Conservation (phyloP, 1,140 invertebrate genomes). For the Teleopsis dalmanni region DNA sequence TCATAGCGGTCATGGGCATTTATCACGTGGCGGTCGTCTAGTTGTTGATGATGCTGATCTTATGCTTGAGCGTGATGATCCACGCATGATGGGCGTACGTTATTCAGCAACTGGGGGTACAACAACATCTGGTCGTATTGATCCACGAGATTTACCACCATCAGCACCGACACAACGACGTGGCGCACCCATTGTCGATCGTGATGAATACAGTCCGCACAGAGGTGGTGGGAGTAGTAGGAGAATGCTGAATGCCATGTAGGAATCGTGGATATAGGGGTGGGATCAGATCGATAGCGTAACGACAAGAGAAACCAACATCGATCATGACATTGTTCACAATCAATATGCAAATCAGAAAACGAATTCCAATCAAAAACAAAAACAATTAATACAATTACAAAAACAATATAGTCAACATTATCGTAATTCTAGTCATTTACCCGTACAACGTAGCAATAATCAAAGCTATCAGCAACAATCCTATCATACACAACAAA, state of each 20-base stretch:
- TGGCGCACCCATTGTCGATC: conserved; percentile 20
- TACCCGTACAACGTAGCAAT: no score
- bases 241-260: conserved; percentile 45
- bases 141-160: conserved; percentile 23
- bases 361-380: no score
- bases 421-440: no score
- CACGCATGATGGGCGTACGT: conserved; percentile 16
- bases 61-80: conserved; percentile 29
- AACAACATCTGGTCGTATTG: conserved; percentile 27
- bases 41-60: conserved; percentile 31
- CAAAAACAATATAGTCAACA: no score
- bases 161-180: conserved; percentile 17
- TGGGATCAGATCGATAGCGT: conserved; percentile 44
- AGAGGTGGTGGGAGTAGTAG: conserved; percentile 45
- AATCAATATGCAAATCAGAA: no score
- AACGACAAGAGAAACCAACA: no score
- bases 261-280: conserved; percentile 47
- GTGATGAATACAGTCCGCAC: conserved; percentile 44
- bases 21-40: conserved; percentile 32
- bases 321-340: no score
- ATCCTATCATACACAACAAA: no score
- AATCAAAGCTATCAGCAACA: no score
- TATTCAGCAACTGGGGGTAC: background rate
- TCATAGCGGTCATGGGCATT: conserved; percentile 22
- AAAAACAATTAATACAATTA: no score